phyloP scores from a whole-genome alignment of 2,797 vertebrate species.

The Poliocrania exsul region DNA sequence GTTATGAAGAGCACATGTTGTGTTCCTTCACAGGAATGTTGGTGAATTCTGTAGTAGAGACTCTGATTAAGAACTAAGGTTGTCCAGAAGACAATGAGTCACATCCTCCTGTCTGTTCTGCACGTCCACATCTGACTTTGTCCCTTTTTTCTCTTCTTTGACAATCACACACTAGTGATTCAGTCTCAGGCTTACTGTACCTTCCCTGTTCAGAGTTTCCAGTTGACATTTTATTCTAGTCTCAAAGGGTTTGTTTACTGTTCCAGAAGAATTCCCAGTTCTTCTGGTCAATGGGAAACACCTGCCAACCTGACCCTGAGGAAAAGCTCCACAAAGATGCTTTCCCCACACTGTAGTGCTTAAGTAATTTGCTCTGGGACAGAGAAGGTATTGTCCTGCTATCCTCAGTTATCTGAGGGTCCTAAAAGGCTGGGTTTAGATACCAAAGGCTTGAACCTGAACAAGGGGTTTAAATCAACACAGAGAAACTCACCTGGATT shows the following conservation, averaged over 20 bases:
- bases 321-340: background rate
- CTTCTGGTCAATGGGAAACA: background rate
- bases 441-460: background rate
- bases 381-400: background rate
- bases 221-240: background rate
- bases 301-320: background rate
- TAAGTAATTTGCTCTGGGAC: background rate
- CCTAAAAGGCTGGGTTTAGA: background rate
- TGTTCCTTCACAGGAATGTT: background rate
- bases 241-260: background rate
- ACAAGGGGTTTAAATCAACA: background rate
- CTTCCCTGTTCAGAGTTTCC: background rate
- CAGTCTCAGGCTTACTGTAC: background rate
- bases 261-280: background rate
- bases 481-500: background rate
- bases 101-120: background rate
- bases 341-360: background rate
- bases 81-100: background rate
- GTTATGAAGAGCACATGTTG: background rate
- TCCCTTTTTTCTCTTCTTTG: background rate
- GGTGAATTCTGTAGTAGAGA: background rate
- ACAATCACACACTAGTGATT: background rate
- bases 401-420: background rate
- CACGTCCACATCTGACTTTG: background rate
- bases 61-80: conserved; percentile 4